Base-by-base conservation (phyloP, 2,797 vertebrate species). In the Tarsius wallacei region DNA sequence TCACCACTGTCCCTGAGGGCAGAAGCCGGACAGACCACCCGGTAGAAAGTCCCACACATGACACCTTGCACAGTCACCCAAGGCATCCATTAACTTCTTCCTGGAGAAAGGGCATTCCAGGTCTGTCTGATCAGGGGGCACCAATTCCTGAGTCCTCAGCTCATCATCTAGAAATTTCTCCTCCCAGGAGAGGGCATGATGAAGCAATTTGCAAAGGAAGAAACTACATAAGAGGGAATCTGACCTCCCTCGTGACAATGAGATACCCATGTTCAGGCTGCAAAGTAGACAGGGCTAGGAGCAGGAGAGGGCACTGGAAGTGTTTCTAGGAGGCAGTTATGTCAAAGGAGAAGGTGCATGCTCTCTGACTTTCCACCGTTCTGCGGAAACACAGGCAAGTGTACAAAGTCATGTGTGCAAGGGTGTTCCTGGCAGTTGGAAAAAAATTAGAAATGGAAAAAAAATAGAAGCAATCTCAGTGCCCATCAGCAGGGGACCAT, bases 111-210 rank as follows among this genome's bases (percentile, higher is more conserved):
- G 74, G 2, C 22, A 51, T 26, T 74, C 74, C 42, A 33, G 24
- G 47, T 59, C 22, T 61, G 13, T 21, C 31, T 17, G 15, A 24
- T 28, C 28, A 73, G 71, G 11, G 26, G 49, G 49, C 51, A 88
- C 63, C 55, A 59, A 33, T 51, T 53, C 57, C 61, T 8, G 42
- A 88, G 68, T 49, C 33, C 49, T 87, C 70, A 1, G 10, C 70
- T 74, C 17, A 22, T 88, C 55, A 22, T n/a, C 73, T 76, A 81
- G 84, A 89, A 96, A 55, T 19, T 81, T 85, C 21, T 47, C 61
- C 14, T 55, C 73, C 10, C 16, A 16, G 36, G 47, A 74, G 78
- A 86, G 31, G 66, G 31, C n/a, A 21, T 0, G 28, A 80, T 66
- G 73, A 89, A 87, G 64, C 64, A 68, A 51, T 71, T 2, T 14